Conservation (phyloP, 2,113 vertebrate species). For the Anoplopoma fimbria region DNA sequence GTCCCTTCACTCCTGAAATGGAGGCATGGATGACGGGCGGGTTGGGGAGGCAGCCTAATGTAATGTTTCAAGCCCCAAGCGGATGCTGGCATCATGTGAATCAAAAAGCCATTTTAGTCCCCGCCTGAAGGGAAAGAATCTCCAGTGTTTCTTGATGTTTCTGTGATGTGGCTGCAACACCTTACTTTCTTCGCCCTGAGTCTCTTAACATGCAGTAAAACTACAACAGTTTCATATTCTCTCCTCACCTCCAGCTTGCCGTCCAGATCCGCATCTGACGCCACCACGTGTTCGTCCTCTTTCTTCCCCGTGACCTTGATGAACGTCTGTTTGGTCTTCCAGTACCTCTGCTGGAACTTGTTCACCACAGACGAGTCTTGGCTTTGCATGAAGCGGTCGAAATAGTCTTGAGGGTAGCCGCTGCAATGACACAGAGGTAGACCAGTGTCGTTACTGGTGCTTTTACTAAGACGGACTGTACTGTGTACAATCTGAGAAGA, state of each 20-base stretch:
- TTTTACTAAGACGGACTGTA: neutral
- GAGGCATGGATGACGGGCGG: neutral
- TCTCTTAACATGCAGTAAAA: neutral
- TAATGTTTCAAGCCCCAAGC: conserved; percentile 36
- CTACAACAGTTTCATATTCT: neutral
- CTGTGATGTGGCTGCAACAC: neutral
- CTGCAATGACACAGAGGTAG: conserved; percentile 72
- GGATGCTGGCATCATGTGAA: conserved; percentile 16
- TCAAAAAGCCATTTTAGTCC: conserved; percentile 57
- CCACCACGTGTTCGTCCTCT: conserved; percentile 95
- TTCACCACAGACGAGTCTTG: conserved; percentile 96
- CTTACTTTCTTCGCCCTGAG: neutral
- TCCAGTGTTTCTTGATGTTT: conserved; percentile 25
- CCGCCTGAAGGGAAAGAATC: conserved; percentile 21
- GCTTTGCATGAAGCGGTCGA: conserved; percentile 90
- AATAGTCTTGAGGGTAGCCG: conserved; percentile 88
- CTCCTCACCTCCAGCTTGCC: conserved; percentile 93
- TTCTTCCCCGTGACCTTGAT: conserved; percentile 98
- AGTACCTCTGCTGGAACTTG: conserved; percentile 97
- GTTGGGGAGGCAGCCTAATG: conserved; percentile 24
- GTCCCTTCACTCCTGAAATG: conserved; percentile 6
- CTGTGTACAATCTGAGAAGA: neutral
- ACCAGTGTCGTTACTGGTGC: neutral
- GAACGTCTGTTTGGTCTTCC: conserved; percentile 97
- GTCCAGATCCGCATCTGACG: conserved; percentile 96